These are phyloP conservation scores for Stichopus horrens DNA, from an alignment of 53 echinoderm and acorn worm genomes.

Conservation along the genomic window DNA sequence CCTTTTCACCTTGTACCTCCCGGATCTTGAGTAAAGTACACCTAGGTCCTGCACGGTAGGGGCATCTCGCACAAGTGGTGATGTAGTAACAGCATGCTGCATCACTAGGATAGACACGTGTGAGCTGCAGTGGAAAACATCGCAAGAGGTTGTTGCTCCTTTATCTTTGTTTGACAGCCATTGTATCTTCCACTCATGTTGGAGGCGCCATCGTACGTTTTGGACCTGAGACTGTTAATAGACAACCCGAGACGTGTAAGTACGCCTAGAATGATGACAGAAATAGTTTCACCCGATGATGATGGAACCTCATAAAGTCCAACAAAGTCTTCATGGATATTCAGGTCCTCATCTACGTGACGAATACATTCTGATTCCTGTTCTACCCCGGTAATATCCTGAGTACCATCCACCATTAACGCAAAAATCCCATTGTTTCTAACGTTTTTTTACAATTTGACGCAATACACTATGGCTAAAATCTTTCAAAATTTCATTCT, in stretches of 20 bases:
- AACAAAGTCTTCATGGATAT: slow-evolving; percentile 55
- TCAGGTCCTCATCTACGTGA: slow-evolving; percentile 49
- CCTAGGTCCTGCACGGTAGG: slow-evolving; percentile 50
- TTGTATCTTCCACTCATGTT: slow-evolving; percentile 44
- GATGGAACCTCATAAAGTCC: slow-evolving; percentile 47
- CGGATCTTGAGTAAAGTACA: slow-evolving; percentile 46
- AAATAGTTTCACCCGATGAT: slow-evolving; percentile 39
- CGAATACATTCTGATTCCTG: slow-evolving; percentile 56
- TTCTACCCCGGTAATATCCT: slow-evolving; percentile 45
- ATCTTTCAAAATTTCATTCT: slow-evolving; percentile 46
- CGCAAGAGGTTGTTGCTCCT: slow-evolving; percentile 41
- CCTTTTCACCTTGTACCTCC: slow-evolving; percentile 43
- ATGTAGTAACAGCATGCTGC: slow-evolving; percentile 24
- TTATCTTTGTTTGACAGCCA: slow-evolving; percentile 49
- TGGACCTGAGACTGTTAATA: slow-evolving; percentile 28
- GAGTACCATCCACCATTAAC: slow-evolving; percentile 58
- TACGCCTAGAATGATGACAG: slow-evolving; percentile 26
- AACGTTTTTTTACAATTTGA: not conserved
- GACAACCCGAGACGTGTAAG: slow-evolving; percentile 25
- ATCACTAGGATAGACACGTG: slow-evolving; percentile 32
- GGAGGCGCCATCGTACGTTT: slow-evolving; percentile 40
- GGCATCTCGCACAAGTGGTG: slow-evolving; percentile 39
- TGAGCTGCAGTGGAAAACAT: slow-evolving; percentile 38
- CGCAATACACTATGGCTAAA: not conserved
- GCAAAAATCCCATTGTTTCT: slow-evolving; percentile 34